Evolutionary conservation across 92 coral and sea anemone species (phyloP), one percentile per base, ranked within the genome.

Genomic region (Zoanthus solanderi): DNA sequence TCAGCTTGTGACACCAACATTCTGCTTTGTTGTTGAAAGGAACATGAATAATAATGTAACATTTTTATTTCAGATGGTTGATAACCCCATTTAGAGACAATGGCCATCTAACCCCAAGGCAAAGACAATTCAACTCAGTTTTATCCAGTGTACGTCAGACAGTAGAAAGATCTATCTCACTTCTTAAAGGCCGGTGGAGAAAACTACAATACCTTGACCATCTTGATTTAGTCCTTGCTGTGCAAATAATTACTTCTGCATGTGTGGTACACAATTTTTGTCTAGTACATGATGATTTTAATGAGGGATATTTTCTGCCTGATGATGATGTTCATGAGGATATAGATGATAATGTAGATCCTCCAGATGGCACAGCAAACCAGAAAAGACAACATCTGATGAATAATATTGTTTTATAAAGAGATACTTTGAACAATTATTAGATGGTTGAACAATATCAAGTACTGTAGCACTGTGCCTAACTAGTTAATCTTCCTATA

Each of bases 161-260:
- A 18, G 56, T 74, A 42, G 78, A 74, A 74, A 74, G 78, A 74
- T 74, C 50, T 42, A 74, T 74, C 48, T 74, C 78, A 73, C 78
- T 74, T 48, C 78, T 74, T 74, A 74, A 74, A 48, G 78, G 78
- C 48, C 23, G 78, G 56, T 74, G 78, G 78, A 74, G 78, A 74
- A 74, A 48, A 48, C 78, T 31, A n/a, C 78, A 74, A 29, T 74
- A 74, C 56, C 78, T 74, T 74, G 15, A 74, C 78, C 78, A 74
- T 48, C 78, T 74, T 42, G 78, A 31, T 74, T 42, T 74, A 29
- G 56, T 15, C 48, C 78, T 74, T 42, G 78, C 78, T 42, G 78
- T 74, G 56, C 78, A 74, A 74, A 42, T 74, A 48, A 48, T 74
- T n/a, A 74, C 56, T 42, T 28, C 78, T 31, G 69, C 69, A 18